phyloP scores from a whole-genome alignment of 2,113 vertebrate species.

The Clarias gariepinus region DNA sequence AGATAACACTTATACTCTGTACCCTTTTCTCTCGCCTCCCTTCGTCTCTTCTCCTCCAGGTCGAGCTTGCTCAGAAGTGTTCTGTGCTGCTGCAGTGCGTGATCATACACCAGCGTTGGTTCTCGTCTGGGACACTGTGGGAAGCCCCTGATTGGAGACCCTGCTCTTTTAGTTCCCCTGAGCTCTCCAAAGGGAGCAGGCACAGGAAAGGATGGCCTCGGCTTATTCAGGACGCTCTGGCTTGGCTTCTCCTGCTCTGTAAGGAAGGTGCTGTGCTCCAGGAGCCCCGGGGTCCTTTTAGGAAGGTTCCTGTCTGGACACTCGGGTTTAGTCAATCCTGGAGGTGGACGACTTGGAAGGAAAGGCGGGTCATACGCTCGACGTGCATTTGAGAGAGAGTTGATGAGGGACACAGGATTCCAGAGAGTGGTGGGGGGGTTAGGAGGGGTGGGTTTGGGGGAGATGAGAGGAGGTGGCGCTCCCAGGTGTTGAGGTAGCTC shows the following conservation, averaged over 20 bases:
- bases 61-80: constrained; percentile 93
- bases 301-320: constrained; percentile 80
- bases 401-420: constrained; percentile 91
- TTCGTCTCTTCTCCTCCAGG: constrained; percentile 88
- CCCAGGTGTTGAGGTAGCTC: constrained; percentile 86
- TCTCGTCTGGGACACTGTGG: constrained; percentile 63
- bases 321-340: constrained; percentile 72
- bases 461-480: constrained; percentile 92
- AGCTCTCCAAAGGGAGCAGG: constrained; percentile 76
- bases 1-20: background rate
- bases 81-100: constrained; percentile 90
- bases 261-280: constrained; percentile 82
- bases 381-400: constrained; percentile 76
- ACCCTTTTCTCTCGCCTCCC: constrained; percentile 94
- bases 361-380: constrained; percentile 78
- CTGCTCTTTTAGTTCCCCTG: constrained; percentile 66
- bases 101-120: constrained; percentile 84
- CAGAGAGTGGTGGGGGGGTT: constrained; percentile 84
- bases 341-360: constrained; percentile 70
- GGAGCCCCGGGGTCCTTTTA: constrained; percentile 58
- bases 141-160: constrained; percentile 60
- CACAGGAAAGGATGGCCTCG: constrained; percentile 76
- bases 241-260: constrained; percentile 89
- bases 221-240: constrained; percentile 85
- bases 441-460: constrained; percentile 83